Percentiles rank a stretch among this genome's conserved stretches.
These are phyloP conservation scores for Chelidonichthys spinosus DNA, from an alignment of 2,797 vertebrate species.

Conservation along the genomic window DNA sequence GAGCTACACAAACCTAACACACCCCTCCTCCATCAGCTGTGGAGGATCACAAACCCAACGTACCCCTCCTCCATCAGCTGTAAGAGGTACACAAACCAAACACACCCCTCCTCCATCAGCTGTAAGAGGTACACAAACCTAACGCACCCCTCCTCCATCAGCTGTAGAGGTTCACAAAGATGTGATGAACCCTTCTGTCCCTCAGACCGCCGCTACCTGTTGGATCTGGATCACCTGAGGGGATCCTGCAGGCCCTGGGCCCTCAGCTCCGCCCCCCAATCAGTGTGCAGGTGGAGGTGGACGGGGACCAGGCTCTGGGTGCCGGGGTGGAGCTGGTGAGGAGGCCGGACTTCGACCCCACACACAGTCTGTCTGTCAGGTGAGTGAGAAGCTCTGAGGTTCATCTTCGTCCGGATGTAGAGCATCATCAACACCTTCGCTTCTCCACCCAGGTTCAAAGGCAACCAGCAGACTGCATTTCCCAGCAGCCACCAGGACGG, in stretches of 20 bases:
- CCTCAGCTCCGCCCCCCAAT: constrained; percentile 8
- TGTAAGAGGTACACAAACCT: not conserved
- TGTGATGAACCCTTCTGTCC: not conserved
- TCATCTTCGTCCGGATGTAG: not conserved
- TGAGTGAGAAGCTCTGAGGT: constrained; percentile 51
- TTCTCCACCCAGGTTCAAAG: constrained; percentile 59
- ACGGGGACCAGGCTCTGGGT: constrained; percentile 78
- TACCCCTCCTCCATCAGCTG: not conserved
- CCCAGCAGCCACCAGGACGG: constrained; percentile 44
- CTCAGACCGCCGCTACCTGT: constrained; percentile 19
- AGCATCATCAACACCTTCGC: too few relatives aligned
- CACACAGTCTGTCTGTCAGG: constrained; percentile 83
- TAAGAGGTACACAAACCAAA: constrained; percentile 1
- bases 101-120: not conserved
- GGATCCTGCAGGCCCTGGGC: constrained; percentile 70
- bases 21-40: not conserved
- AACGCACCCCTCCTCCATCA: not conserved
- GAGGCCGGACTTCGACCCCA: constrained; percentile 86
- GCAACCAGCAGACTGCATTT: constrained; percentile 35
- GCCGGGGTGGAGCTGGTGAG: constrained; percentile 88
- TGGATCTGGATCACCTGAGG: constrained; percentile 36
- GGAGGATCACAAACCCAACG: not conserved
- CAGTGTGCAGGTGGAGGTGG: constrained; percentile 63
- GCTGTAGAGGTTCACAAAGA: not conserved
- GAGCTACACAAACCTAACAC: not conserved